Conservation (phyloP, 2,113 vertebrate species). For the Sebastes fasciatus region DNA sequence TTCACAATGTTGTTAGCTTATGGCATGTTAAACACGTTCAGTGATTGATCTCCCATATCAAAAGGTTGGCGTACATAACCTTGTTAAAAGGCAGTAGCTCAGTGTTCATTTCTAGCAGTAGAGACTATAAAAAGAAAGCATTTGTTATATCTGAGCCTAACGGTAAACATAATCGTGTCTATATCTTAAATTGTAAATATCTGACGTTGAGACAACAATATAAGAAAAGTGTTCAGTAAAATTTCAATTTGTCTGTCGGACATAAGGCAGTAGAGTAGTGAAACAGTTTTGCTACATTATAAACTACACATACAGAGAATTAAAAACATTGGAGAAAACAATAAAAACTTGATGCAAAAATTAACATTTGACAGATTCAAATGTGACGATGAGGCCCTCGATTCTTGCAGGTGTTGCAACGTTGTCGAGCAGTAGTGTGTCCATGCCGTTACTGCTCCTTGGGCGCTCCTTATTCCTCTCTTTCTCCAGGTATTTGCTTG, state of each 20-base stretch:
- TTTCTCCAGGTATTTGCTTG: conserved; percentile 55
- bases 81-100: conserved; percentile 79
- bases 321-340: conserved; percentile 72
- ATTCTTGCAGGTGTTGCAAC: conserved; percentile 44
- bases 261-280: conserved; percentile 68
- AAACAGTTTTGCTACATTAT: conserved; percentile 69
- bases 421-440: conserved; percentile 77
- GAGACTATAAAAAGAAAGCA: conserved; percentile 80
- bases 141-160: conserved; percentile 77
- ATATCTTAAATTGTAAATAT: conserved; percentile 75
- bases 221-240: conserved; percentile 63
- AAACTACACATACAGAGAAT: conserved; percentile 76
- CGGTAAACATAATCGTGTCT: conserved; percentile 76
- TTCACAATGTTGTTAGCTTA: conserved; percentile 75
- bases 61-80: conserved; percentile 68
- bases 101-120: conserved; percentile 81
- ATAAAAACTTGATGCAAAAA: conserved; percentile 74
- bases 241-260: conserved; percentile 66
- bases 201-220: conserved; percentile 70
- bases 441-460: conserved; percentile 66
- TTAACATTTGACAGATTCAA: conserved; percentile 57
- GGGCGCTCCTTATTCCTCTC: conserved; percentile 45
- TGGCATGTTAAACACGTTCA: conserved; percentile 72
- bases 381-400: conserved; percentile 56
- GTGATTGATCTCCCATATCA: conserved; percentile 74